phyloP scores from a whole-genome alignment of 2,113 vertebrate genomes.

The Cardinalis cardinalis region DNA sequence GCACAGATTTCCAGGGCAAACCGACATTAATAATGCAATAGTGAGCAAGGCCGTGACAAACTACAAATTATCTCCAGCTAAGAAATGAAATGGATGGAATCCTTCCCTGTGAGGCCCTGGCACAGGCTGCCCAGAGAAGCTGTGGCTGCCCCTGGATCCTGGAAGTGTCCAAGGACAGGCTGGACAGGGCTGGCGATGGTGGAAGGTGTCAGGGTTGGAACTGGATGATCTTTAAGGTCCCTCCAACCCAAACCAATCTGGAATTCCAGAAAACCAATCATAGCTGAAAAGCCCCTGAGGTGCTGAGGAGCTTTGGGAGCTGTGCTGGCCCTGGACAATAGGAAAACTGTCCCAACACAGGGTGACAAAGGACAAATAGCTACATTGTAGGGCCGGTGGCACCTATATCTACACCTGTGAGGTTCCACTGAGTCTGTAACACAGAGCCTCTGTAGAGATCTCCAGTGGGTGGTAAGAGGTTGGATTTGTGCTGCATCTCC shows the following conservation, averaged over 20 bases:
- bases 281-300: not conserved
- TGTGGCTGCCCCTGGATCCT: not conserved
- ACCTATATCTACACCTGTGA: rapidly evolving
- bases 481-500: not conserved
- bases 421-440: not conserved
- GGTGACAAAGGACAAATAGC: not conserved
- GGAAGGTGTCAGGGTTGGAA: not conserved
- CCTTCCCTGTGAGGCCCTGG: not conserved
- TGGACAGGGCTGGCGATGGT: not conserved
- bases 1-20: rapidly evolving
- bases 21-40: not conserved
- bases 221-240: not conserved
- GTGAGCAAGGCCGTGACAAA: not conserved
- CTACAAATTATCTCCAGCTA: not conserved
- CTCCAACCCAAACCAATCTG: not conserved
- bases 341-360: not conserved
- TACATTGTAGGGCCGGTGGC: rapidly evolving
- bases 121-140: not conserved
- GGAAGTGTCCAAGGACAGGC: not conserved
- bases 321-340: not conserved
- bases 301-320: not conserved
- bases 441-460: rapidly evolving
- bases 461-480: not conserved
- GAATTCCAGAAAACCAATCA: not conserved
- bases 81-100: not conserved